A percentile compares a stretch with the other conserved stretches of the same genome.
Evolutionary conservation across 1,140 invertebrate genomes (phyloP).

Genomic region (Brachionus plicatilis): DNA sequence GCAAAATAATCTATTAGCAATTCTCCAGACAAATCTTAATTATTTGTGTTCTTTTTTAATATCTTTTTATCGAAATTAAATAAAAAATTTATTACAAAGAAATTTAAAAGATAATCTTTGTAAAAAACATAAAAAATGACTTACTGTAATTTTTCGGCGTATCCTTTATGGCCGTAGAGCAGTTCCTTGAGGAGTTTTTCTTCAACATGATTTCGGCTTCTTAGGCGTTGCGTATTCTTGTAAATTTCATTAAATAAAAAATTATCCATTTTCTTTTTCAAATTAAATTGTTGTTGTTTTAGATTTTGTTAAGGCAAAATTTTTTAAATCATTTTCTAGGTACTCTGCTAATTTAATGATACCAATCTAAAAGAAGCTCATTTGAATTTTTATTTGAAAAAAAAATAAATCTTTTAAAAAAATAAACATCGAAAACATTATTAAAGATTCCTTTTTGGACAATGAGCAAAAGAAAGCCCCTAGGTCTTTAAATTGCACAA

Average conservation of each 20-base stretch:
- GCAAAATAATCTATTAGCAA: too few species aligned
- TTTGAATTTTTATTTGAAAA: not conserved
- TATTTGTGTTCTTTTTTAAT: too few species aligned
- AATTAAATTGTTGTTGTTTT: not conserved
- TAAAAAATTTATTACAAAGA: too few species aligned
- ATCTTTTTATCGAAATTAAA: too few species aligned
- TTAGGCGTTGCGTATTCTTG: slow-evolving; percentile 16
- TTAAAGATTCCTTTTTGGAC: not conserved
- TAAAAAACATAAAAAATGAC: not conserved
- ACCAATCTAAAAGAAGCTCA: not conserved
- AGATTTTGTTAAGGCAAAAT: not conserved
- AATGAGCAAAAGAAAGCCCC: not conserved
- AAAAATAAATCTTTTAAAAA: not conserved
- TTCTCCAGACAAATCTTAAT: too few species aligned
- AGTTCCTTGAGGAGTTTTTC: slow-evolving; percentile 20
- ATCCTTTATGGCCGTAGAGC: slow-evolving; percentile 26
- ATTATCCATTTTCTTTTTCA: slow-evolving; percentile 27
- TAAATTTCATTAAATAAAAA: slow-evolving; percentile 32
- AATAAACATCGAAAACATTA: not conserved
- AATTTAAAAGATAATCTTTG: too few species aligned
- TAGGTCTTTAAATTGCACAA: not conserved
- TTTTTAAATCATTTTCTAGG: not conserved
- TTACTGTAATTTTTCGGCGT: slow-evolving; percentile 16
- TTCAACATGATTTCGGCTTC: slow-evolving; percentile 22
- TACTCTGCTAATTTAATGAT: not conserved